phyloP scores from a whole-genome alignment of 2,888 invertebrate species.

The Sisyra nigra region DNA sequence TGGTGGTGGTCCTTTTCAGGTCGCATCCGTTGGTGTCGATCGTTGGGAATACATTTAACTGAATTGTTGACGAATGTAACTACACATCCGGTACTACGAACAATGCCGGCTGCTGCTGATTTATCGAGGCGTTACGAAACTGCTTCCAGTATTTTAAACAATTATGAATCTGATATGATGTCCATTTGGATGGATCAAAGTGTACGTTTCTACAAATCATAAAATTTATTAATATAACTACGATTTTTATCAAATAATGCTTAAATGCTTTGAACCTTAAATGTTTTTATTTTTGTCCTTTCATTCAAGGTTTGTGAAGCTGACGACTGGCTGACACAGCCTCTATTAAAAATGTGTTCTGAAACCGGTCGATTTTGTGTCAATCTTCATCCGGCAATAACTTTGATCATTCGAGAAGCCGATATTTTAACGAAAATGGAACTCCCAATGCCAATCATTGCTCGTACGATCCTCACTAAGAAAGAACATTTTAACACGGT shows the following conservation, averaged over 20 bases:
- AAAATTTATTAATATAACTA: not conserved
- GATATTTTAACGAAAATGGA: constrained; percentile 73
- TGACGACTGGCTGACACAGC: constrained; percentile 43
- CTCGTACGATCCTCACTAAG: constrained; percentile 60
- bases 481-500: constrained; percentile 59
- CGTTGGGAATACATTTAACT: constrained; percentile 64
- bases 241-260: constrained; percentile 2
- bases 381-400: constrained; percentile 61
- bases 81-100: constrained; percentile 55
- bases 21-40: constrained; percentile 68
- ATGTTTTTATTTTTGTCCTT: constrained; percentile 10
- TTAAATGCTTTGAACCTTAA: not conserved
- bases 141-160: constrained; percentile 52
- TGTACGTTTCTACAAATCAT: constrained; percentile 29
- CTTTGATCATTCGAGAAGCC: constrained; percentile 63
- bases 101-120: constrained; percentile 54
- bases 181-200: constrained; percentile 77
- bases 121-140: constrained; percentile 58
- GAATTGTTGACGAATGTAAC: constrained; percentile 67
- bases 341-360: constrained; percentile 40
- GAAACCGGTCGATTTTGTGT: constrained; percentile 51
- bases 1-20: constrained; percentile 25
- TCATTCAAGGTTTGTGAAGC: constrained; percentile 48
- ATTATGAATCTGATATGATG: constrained; percentile 67
- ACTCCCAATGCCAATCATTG: constrained; percentile 66